Base-by-base conservation (phyloP, 2,888 invertebrate species). In the Augiades crinisus region DNA sequence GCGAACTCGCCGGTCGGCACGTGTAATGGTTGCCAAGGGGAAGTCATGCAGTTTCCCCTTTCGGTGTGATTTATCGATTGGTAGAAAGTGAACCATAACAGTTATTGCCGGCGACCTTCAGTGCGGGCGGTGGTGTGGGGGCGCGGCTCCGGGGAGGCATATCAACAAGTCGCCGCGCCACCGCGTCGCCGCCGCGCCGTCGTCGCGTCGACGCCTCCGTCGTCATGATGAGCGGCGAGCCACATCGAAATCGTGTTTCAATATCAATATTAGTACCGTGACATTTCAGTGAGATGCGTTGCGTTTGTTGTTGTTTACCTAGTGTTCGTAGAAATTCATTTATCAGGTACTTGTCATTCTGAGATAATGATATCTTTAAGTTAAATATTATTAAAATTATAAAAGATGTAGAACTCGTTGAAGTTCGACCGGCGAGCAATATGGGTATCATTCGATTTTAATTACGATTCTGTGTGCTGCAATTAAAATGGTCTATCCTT, bases 141-240 rank as follows among this genome's bases (percentile, higher is more conserved):
- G 37, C 47, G 8, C 31, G 24, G 19, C 17, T 24, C 34, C 16
- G 31, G 45, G 55, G 50, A 5, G 44, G 33, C 46, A 53, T 56
- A 60, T 61, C 62, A 63, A 63, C 62, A 63, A 61, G 63, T 62
- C 19, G 24, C 33, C 44, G 21, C 44, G 44, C 33, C 53, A 59
- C 51, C 57, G 56, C 37, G 46, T 3, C 45, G 45, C 34, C 45
- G 45, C 17, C 10, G 41, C 27, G 24, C 6, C 57, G 60, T 17
- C 61, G 55, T 43, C 50, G 36, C 51, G 56, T 27, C 60, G 56
- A 49, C 53, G 52, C 19, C 30, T 34, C 31, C 2, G 22, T 10
- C 45, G 34, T 21, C 13, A 47, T 54, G 46, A 55, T 53, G 50
- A 34, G 45, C 14, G 47, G 31, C 19, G 6, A 19, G 19, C 7